Conservation (phyloP, 1,140 invertebrate genomes). For the Zaprionus capensis region DNA sequence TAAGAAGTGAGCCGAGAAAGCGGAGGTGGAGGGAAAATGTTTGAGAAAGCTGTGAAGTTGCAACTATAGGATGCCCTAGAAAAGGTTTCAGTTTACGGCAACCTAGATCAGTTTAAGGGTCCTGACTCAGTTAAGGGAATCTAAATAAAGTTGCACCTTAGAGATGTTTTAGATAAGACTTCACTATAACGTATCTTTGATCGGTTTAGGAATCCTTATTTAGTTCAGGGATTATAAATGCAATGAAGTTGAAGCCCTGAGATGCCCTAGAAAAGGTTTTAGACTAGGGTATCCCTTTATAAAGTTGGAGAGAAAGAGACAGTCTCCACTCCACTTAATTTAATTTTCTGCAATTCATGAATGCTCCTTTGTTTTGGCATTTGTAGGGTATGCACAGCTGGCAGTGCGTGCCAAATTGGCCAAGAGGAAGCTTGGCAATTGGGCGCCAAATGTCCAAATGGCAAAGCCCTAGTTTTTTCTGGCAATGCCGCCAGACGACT, state of each 20-base stretch:
- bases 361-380: neutral
- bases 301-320: neutral
- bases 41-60: neutral
- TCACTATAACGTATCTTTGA: too few relatives aligned
- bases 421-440: conserved; percentile 25
- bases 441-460: conserved; percentile 18
- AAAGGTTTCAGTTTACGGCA: neutral
- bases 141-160: too few relatives aligned
- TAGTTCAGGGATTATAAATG: too few relatives aligned
- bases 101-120: neutral
- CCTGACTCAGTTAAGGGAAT: too few relatives aligned
- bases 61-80: conserved; percentile 5
- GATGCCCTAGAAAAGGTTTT: neutral
- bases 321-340: neutral
- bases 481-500: conserved; percentile 28
- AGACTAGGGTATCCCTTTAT: neutral
- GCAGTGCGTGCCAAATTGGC: conserved; percentile 55
- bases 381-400: neutral
- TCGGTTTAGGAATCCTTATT: neutral
- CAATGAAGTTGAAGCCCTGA: too few relatives aligned
- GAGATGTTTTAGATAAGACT: too few relatives aligned
- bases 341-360: neutral
- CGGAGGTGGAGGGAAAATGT: neutral
- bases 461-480: conserved; percentile 13
- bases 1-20: neutral